Evolutionary conservation across 2,888 invertebrate species (phyloP).

Genomic region (Cepaea hortensis): DNA sequence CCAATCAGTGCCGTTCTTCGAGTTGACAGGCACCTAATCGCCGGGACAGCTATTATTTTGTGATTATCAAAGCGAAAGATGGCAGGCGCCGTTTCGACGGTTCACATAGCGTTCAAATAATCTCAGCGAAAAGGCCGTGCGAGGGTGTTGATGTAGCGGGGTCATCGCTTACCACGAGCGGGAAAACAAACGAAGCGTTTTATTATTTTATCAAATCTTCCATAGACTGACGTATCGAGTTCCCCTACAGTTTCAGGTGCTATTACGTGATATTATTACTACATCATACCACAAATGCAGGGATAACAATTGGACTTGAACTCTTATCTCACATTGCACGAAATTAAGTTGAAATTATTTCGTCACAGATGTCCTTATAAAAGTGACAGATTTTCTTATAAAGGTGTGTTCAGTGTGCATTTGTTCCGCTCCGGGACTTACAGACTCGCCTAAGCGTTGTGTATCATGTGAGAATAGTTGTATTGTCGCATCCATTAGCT

Average conservation of each 20-base stretch:
- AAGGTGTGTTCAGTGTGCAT: too few relatives aligned
- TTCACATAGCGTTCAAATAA: slow-evolving; percentile 33
- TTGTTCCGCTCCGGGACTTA: too few relatives aligned
- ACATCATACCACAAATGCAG: background rate
- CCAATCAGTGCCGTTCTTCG: slow-evolving; percentile 56
- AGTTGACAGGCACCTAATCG: slow-evolving; percentile 56
- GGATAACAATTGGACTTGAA: too few relatives aligned
- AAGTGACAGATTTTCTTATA: too few relatives aligned
- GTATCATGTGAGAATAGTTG: too few relatives aligned
- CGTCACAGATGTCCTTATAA: too few relatives aligned
- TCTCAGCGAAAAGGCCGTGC: slow-evolving; percentile 15
- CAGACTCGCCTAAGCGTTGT: too few relatives aligned
- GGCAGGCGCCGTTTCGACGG: slow-evolving; percentile 46
- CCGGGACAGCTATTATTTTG: slow-evolving; percentile 56
- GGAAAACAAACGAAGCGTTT: slow-evolving; percentile 45
- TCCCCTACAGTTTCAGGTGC: background rate
- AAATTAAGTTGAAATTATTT: too few relatives aligned
- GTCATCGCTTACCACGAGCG: slow-evolving; percentile 36
- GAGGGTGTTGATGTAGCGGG: slow-evolving; percentile 23
- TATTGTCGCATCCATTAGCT: too few relatives aligned
- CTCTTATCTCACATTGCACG: too few relatives aligned
- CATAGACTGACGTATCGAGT: slow-evolving; percentile 26
- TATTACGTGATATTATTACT: background rate
- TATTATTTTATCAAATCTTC: slow-evolving; percentile 40
- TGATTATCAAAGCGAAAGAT: slow-evolving; percentile 57